Base-by-base conservation (phyloP, 2,888 invertebrate genomes). In the Limnephilus lunatus region DNA sequence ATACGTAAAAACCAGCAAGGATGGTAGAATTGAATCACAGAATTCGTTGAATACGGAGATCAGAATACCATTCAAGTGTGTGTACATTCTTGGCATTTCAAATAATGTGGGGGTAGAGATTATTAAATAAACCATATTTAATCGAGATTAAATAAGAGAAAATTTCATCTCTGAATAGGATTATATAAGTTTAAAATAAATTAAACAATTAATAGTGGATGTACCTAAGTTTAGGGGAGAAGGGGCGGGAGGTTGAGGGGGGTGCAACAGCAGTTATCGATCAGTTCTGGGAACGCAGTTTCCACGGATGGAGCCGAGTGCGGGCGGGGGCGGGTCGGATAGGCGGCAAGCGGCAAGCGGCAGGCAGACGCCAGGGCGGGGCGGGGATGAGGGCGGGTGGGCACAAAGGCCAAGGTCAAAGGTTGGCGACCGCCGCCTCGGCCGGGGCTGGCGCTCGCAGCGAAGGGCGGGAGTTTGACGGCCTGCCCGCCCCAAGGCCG, bases 341-440 rank as follows among this genome's bases (percentile, higher is more conserved):
- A 68, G 68, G 91, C 92, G 93, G 94, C 93, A 94, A 3, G 32
- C 35, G 35, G 35, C 4, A 35, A 93, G 94, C 94, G 94, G 94
- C 89, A 68, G 91, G 92, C 85, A 90, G 87, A 94, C 95, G 95
- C 95, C 92, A 95, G 94, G 94, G 94, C 94, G 94, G 91, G 53
- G 39, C 94, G 94, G 95, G 95, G 95, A n/a, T 95, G 95, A 95
- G 95, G 95, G 94, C 95, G 94, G 94, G 95, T 94, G 94, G 95
- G 95, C 94, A 95, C 95, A 95, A 95, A 94, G 94, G 94, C 91
- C 94, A 94, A 94, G 94, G 94, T 94, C 92, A 92, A 93, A 94
- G 93, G 91, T 93, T 91, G 91, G 31, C 91, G 93, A 89, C 92
- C 92, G 87, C 88, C 53, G 85, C 68, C 53, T 53, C 82, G 90